These are phyloP conservation scores for Gnatocerus cornutus DNA, from an alignment of 2,888 invertebrate species.

Conservation along the genomic window DNA sequence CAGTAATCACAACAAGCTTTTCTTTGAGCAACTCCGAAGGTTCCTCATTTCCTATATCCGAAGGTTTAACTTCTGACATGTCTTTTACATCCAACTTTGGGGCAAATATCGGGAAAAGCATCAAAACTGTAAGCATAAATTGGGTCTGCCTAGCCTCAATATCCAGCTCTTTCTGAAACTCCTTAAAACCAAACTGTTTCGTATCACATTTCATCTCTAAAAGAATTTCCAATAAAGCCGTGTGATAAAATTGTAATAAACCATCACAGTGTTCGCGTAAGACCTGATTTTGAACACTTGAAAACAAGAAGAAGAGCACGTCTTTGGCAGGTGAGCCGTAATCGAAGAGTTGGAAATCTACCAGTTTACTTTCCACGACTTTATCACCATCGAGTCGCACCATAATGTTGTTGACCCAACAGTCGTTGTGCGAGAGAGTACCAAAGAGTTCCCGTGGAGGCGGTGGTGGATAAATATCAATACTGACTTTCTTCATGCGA, in stretches of 20 bases:
- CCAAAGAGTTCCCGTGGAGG: slow-evolving; percentile 69
- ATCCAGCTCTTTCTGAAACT: slow-evolving; percentile 67
- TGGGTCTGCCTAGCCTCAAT: slow-evolving; percentile 63
- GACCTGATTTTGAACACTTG: slow-evolving; percentile 70
- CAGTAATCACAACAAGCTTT: slow-evolving; percentile 1
- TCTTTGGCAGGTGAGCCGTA: slow-evolving; percentile 73
- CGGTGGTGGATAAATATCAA: background rate
- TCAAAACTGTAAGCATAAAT: slow-evolving; percentile 68
- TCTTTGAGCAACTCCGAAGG: slow-evolving; percentile 5
- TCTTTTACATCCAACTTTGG: slow-evolving; percentile 43
- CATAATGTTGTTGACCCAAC: slow-evolving; percentile 77
- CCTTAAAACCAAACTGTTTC: slow-evolving; percentile 65
- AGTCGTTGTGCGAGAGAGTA: slow-evolving; percentile 73
- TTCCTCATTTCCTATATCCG: slow-evolving; percentile 1
- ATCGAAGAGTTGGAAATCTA: slow-evolving; percentile 75
- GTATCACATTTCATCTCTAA: slow-evolving; percentile 60
- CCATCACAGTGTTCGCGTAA: slow-evolving; percentile 69
- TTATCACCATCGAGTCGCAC: slow-evolving; percentile 66
- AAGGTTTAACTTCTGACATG: slow-evolving; percentile 16
- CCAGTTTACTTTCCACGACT: slow-evolving; percentile 67
- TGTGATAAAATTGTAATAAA: slow-evolving; percentile 72
- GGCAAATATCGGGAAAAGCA: slow-evolving; percentile 58
- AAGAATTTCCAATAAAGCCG: slow-evolving; percentile 69
- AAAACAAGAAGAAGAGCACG: slow-evolving; percentile 73
- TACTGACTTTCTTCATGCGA: background rate